Percentiles rank a stretch among this genome's conserved stretches.
phyloP scores from a whole-genome alignment of 2,888 invertebrate genomes.

The Eupeodes luniger region DNA sequence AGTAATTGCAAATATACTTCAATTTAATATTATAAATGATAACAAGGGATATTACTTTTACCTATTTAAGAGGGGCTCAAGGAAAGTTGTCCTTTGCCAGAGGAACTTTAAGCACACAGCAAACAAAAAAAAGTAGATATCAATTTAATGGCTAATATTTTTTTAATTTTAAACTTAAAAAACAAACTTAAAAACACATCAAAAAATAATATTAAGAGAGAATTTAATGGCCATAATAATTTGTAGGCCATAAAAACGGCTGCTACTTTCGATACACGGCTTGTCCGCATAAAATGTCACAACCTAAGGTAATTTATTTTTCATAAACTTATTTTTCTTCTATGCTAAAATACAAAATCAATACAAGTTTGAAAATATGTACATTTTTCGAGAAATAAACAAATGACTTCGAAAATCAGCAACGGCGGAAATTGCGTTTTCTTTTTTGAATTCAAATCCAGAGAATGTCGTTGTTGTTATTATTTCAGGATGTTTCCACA shows the following conservation, averaged over 20 bases:
- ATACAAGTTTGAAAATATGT: background rate
- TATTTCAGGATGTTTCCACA: constrained; percentile 6
- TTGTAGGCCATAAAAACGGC: background rate
- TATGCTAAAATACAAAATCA: background rate
- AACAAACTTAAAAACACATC: too few species aligned
- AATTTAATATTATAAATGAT: background rate
- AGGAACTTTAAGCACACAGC: background rate
- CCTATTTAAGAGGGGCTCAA: background rate
- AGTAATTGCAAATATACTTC: constrained; percentile 24
- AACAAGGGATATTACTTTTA: background rate
- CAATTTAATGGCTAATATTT: background rate
- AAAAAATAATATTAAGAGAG: background rate
- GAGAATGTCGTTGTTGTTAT: background rate
- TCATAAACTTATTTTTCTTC: background rate
- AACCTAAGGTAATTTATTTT: background rate
- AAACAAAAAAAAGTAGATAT: background rate
- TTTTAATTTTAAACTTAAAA: background rate
- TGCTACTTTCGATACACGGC: too few species aligned
- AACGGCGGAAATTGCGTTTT: background rate
- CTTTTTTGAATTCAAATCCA: background rate
- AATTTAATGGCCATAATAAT: background rate
- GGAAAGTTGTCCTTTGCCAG: background rate
- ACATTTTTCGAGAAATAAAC: background rate
- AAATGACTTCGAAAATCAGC: background rate
- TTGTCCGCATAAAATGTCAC: background rate